Percentiles rank a stretch among this genome's conserved stretches.
phyloP scores from a whole-genome alignment of 2,113 vertebrate species.

The Corynorhinus townsendii region DNA sequence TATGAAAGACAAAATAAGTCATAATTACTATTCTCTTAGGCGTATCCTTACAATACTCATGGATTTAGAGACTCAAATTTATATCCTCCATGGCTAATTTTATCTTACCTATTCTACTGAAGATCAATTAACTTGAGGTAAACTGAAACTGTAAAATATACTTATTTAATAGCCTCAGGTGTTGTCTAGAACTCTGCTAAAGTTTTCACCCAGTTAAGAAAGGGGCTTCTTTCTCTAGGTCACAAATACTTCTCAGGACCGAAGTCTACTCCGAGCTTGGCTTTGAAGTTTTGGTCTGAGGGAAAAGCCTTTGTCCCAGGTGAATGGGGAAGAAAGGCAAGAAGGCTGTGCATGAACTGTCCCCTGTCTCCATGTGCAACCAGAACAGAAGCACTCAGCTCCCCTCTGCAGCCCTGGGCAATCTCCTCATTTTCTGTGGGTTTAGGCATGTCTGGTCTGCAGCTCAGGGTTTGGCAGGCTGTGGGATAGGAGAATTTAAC shows the following conservation, averaged over 20 bases:
- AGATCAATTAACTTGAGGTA: conserved; percentile 2
- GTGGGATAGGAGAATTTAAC: background rate
- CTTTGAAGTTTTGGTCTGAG: background rate
- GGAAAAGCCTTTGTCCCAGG: background rate
- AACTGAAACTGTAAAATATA: background rate
- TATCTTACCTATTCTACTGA: background rate
- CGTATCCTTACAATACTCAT: background rate
- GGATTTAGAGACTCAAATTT: background rate
- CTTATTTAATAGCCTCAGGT: background rate
- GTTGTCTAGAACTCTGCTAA: background rate
- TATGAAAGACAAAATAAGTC: conserved; percentile 28
- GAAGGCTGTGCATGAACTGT: background rate
- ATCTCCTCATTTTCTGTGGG: background rate
- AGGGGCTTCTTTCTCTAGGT: background rate
- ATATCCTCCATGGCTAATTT: background rate
- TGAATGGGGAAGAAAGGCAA: background rate
- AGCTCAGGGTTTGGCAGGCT: background rate
- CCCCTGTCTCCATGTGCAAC: background rate
- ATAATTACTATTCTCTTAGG: conserved; percentile 11
- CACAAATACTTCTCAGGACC: background rate
- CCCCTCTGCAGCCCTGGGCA: background rate
- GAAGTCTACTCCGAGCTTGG: background rate
- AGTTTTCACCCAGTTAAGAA: background rate
- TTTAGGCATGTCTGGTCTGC: conserved; percentile 42
- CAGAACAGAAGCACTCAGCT: background rate